Evolutionary conservation across 1,140 invertebrate species (phyloP), one percentile per base, ranked within the genome.

Genomic region (Drosophila teissieri): DNA sequence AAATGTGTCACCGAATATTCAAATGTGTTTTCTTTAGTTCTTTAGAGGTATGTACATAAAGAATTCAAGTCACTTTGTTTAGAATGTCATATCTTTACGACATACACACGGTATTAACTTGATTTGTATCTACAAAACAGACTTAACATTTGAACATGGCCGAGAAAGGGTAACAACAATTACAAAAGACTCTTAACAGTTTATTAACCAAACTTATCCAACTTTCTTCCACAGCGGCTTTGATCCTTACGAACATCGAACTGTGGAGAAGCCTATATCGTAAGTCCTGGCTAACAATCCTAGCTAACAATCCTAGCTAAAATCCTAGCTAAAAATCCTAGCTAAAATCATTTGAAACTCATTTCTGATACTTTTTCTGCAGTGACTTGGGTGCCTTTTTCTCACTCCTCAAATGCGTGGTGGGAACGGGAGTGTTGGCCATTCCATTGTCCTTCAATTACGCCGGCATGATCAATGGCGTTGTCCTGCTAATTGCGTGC

Each of bases 381-480:
- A 17, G n/a, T 1, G 17, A 62, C 19, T 12, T 55, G 7, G 63
- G 45, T 1, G 63, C 63, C 1, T 67, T 67, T 37, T 10, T 80
- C 0, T 55, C 70, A 2, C 15, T 80, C 2, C 4, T 82, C 0
- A 82, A 82, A 17, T 46, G 58, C n/a, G 46, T 82, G 0, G 31
- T 82, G 17, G 80, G 80, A 8, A 69, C 69, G 0, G 80, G 80
- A 10, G 52, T 68, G 24, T 46, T 82, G 49, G 58, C 79, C 24
- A 36, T 82, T 11, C 79, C 80, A 1, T 7, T 69, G n/a, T 58
- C 68, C 10, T 82, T 78, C n/a, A n/a, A 11, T 14, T 64, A 24
- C 1, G 45, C 51, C 8, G 79, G 80, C 0, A 17, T 68, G 2
- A 1, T 65, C 4, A 68, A 19, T 17, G 80, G 58, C 1, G 7